These are phyloP conservation scores for Chaetorhynchus papuensis DNA, from an alignment of 2,113 vertebrate species.

Conservation along the genomic window DNA sequence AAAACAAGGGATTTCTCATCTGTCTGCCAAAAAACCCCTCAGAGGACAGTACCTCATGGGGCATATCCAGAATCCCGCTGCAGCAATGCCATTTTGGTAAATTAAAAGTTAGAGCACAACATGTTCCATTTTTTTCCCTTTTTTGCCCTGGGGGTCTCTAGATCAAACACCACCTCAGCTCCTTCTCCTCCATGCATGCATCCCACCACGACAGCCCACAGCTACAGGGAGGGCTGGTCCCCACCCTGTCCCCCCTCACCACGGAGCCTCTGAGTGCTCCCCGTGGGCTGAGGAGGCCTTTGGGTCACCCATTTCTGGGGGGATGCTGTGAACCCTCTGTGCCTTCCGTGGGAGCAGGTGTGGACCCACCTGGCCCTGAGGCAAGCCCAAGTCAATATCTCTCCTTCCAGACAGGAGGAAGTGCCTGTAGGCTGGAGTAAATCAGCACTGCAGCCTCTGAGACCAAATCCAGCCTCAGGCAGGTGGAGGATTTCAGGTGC, in stretches of 20 bases:
- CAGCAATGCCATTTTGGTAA: not conserved
- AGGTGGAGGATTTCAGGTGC: not conserved
- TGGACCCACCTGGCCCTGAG: not conserved
- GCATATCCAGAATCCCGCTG: not conserved
- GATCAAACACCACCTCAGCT: not conserved
- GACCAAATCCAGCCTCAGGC: not conserved
- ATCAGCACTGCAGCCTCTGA: not conserved
- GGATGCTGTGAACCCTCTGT: fast-evolving
- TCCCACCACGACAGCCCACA: not conserved
- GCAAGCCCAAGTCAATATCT: not conserved
- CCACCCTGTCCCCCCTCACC: not conserved
- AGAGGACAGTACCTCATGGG: not conserved
- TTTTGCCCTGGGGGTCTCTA: not conserved
- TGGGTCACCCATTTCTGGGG: not conserved
- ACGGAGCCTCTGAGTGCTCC: fast-evolving
- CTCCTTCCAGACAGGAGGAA: not conserved
- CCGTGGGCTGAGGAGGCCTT: not conserved
- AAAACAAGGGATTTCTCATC: not conserved
- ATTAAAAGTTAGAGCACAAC: not conserved
- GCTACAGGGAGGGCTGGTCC: not conserved
- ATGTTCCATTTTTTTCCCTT: not conserved
- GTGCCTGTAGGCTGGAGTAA: not conserved
- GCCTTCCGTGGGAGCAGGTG: not conserved
- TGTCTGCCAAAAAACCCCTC: not conserved
- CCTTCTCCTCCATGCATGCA: not conserved